Conservation (phyloP, 2,113 vertebrate species). For the Nestor notabilis region DNA sequence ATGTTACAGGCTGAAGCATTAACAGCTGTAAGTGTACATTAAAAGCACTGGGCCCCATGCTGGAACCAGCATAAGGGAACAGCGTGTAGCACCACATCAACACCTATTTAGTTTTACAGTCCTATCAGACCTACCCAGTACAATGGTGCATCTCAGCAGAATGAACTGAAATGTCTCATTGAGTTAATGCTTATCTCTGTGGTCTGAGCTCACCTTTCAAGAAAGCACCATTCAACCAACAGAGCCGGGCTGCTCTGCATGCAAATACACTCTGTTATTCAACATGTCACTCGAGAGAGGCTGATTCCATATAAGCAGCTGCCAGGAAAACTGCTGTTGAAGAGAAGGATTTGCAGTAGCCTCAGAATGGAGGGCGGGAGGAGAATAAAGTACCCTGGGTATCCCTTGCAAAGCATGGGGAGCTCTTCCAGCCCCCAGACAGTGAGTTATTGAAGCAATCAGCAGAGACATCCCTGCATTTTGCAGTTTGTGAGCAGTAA, state of each 20-base stretch:
- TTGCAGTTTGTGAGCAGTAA: neutral
- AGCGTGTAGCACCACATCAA: neutral
- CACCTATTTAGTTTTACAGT: neutral
- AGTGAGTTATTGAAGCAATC: neutral
- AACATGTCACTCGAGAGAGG: neutral
- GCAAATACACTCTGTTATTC: neutral
- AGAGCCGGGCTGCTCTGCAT: neutral
- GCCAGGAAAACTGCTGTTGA: neutral
- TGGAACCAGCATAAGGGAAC: slow-evolving; percentile 19
- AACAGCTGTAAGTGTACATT: neutral
- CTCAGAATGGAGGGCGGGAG: neutral
- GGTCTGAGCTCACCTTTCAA: slow-evolving; percentile 4
- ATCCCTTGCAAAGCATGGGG: neutral
- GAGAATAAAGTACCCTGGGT: neutral
- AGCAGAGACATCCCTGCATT: neutral
- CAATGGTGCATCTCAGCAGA: neutral
- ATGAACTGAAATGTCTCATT: neutral
- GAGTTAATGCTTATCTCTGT: neutral
- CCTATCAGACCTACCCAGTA: neutral
- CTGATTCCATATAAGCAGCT: neutral
- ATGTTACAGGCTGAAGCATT: neutral
- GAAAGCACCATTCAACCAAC: neutral
- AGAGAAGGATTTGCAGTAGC: neutral
- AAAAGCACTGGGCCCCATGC: neutral
- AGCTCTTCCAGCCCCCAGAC: neutral